Evolutionary conservation across 2,113 vertebrate genomes (phyloP).

Genomic region (Calypte anna): DNA sequence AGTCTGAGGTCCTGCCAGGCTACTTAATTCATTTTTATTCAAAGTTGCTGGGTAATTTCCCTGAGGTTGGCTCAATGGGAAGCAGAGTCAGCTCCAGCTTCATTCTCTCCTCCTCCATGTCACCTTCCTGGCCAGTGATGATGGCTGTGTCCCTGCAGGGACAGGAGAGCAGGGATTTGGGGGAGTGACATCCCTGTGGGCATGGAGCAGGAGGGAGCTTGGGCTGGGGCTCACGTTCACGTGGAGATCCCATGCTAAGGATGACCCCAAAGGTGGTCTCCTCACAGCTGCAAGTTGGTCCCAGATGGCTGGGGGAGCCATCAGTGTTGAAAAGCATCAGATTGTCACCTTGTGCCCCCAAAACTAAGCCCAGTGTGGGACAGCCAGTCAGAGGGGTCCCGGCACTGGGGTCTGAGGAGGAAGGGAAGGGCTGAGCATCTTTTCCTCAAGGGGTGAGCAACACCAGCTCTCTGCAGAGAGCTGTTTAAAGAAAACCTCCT

Average conservation of each 20-base stretch:
- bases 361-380: background rate
- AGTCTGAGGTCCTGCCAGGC: slow-evolving; percentile 55
- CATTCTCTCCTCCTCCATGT: background rate
- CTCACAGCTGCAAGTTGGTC: background rate
- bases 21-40: slow-evolving; percentile 63
- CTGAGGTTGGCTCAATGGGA: slow-evolving; percentile 8
- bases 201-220: background rate
- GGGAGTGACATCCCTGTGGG: too few relatives aligned
- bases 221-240: background rate
- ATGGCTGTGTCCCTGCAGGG: background rate
- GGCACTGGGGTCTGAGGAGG: background rate
- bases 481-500: background rate
- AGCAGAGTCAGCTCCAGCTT: slow-evolving; percentile 37
- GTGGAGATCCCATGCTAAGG: background rate
- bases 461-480: background rate
- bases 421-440: background rate
- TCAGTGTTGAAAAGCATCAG: background rate
- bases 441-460: background rate
- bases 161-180: background rate
- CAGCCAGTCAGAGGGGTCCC: rapidly evolving
- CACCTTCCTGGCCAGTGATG: background rate
- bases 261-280: background rate
- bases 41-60: slow-evolving; percentile 51
- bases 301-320: background rate
- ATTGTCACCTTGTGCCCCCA: background rate